Evolutionary conservation across 1,140 invertebrate genomes (phyloP), one percentile per base, ranked within the genome.

Genomic region (Zaprionus taronus): DNA sequence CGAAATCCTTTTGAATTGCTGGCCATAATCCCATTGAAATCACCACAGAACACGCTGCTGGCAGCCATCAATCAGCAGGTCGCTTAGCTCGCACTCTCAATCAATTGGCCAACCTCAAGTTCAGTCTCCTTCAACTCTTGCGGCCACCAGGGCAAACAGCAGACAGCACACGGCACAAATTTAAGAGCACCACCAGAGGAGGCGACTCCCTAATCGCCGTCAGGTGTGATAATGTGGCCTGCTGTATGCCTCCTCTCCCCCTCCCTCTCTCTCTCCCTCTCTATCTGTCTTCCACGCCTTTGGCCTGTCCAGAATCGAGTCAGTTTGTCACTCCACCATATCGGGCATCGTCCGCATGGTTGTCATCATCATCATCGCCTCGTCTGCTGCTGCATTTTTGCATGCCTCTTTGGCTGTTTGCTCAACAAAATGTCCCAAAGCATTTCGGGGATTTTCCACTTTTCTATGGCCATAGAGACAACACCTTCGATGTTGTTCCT

Each of bases 401-500:
- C 84, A 81, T 81, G 67, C 67, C 67, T 64, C 60, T 71, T 74
- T 71, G 79, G 63, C 47, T 78, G 83, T 89, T 79, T 83, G 83
- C 67, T 79, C 84, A 72, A 68, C 77, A 78, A 80, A 86, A 87
- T 87, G 71, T 78, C 83, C 83, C 62, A 60, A 89, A 89, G 80
- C 84, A 89, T 80, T 87, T 75, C 57, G 58, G 67, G 72, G 69
- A 71, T 79, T 86, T 79, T 69, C 70, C 60, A 79, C 65, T 77
- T 55, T 49, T 66, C 72, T 38, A 36, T 31, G 55, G 36, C 34
- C 24, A 51, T 20, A 51, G 51, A 70, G 66, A 70, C 62, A 66
- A 66, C 69, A 72, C 69, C 62, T 65, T 1, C 47, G 20, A 24
- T 36, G 62, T 56, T 72, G 53, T 49, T 58, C 6, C 12, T 47